Percentiles rank a stretch among this genome's conserved stretches.
Conservation (phyloP, 2,888 invertebrate genomes). For the Papilio demoleus region DNA sequence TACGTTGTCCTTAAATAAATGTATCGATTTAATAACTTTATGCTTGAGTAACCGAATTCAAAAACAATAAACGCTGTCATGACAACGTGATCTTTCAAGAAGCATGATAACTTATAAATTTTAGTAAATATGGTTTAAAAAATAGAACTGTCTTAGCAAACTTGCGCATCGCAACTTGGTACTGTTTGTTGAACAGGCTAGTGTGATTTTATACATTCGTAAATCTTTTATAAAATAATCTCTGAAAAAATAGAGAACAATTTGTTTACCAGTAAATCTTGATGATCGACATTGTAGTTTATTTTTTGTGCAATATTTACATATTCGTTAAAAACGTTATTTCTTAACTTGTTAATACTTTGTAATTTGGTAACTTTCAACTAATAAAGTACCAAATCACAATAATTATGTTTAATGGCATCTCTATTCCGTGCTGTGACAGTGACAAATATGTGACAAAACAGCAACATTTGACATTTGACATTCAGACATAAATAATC, state of each 20-base stretch:
- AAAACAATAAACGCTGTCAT: neutral
- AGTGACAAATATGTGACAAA: neutral
- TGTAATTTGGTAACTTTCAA: no score
- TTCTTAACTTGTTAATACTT: no score
- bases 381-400: neutral
- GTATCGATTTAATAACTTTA: slow-evolving; percentile 19
- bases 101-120: neutral
- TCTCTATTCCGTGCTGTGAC: neutral
- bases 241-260: no score
- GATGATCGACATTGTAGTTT: no score
- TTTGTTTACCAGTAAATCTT: no score
- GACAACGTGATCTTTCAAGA: slow-evolving; percentile 8
- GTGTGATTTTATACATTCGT: no score
- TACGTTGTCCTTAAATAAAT: neutral
- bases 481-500: neutral
- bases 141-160: neutral
- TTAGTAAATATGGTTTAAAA: neutral
- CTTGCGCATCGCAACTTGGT: neutral
- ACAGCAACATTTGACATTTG: neutral
- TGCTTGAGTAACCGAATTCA: neutral
- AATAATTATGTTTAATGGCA: neutral
- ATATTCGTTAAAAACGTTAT: no score
- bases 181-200: neutral
- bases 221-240: no score
- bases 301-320: no score